Base-by-base conservation (phyloP, 2,888 invertebrate species). In the Ormyrus rosae region DNA sequence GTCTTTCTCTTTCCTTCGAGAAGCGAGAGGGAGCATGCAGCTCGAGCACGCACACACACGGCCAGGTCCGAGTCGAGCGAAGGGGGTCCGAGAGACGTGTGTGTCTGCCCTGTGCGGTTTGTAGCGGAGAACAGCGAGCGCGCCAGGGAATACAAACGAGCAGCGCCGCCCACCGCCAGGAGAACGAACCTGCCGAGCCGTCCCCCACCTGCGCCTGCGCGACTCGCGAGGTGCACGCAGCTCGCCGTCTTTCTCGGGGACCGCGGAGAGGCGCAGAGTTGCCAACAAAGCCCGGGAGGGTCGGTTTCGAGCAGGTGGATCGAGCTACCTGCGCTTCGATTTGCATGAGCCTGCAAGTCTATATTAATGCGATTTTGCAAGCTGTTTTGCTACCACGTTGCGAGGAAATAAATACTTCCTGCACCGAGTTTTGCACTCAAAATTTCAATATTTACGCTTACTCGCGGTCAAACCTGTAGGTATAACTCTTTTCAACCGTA, bases 161-260 rank as follows among this genome's bases (percentile, higher is more conserved):
- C 65, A 67, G 46, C 63, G 19, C n/a, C 46, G 55, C 46, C 56
- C 68, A 72, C 76, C 76, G 64, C 80, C 80, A 80, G 56, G 75
- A 71, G 71, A 70, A 74, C 10, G 61, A 51, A 48, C 10, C 73
- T 34, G 63, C 10, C 19, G 63, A 63, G 34, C 8, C 34, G 19
- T 8, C 34, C 1, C 50, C 53, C 19, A 71, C 76, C 75, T 67
- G 80, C 80, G 73, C 71, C 60, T 72, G 75, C 80, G 75, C 75
- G 61, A 8, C 53, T 8, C 46, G 9, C 6, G 50, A 53, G 64
- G 34, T 65, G 48, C 13, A 51, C 6, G 34, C 45, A 34, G 9
- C 34, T 34, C 10, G 46, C 46, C 51, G 45, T 53, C 53, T 34
- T 34, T 34, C 34, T 3, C 11, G 11, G 11, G 9, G 11, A 34